Base-by-base conservation (phyloP, 1,140 invertebrate species). In the Gerris buenoi region DNA sequence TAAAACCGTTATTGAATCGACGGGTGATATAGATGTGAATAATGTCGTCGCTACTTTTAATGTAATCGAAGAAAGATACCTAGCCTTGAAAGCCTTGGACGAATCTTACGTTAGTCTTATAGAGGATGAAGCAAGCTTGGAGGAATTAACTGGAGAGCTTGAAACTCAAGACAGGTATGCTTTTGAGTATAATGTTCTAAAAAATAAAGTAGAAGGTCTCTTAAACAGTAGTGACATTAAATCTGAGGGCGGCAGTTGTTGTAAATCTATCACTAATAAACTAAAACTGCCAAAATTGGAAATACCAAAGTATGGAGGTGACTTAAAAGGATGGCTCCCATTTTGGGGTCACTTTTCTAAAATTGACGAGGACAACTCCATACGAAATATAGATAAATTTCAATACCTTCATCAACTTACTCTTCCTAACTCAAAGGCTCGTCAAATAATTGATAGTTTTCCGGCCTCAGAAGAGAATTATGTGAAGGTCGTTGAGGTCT, bases 261-360 rank as follows among this genome's bases (percentile, higher is more conserved):
- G 5, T 46, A 46, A 46, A 18, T 46, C 33, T 46, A 46, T 18
- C 18, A 10, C 33, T 10, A 46, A 5, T 46, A 46, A 22, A 14
- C 15, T 60, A 22, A 60, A 25, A 22, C 23, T 60, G 22, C 58
- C 58, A 5, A 60, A 60, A 60, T 60, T 60, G 23, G 70, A 76
- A 65, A 29, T 75, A 18, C 61, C 66, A n/a, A 74, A 75, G 57
- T 76, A 71, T 57, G 65, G 63, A 46, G 74, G 74, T 1, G 65
- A 70, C 25, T 63, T 75, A 1, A 74, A 69, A 27, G 71, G 71
- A 0, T 76, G 73, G 74, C 60, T 77, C 2, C 28, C 65, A 0
- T 77, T 75, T 66, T 75, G 75, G 75, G 66, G 64, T 0, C 71
- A 74, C 57, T 75, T 75, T 64, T 58, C 68, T 25, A 75, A 73